Evolutionary conservation across 2,888 invertebrate species (phyloP).

Genomic region (Mesorhabditis sp.): DNA sequence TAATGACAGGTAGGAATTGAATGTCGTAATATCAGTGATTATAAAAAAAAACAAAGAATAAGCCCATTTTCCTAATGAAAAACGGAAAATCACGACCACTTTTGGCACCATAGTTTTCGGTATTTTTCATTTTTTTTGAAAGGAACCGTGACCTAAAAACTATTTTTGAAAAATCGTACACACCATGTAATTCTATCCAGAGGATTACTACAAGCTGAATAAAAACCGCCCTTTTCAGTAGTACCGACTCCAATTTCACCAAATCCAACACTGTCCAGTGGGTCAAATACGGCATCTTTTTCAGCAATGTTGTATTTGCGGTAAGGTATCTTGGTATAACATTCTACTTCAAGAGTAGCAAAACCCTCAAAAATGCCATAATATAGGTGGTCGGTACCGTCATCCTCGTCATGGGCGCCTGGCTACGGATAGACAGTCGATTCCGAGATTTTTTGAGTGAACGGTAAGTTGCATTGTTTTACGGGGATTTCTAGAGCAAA

Average conservation of each 20-base stretch:
- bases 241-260: not conserved
- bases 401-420: conserved; percentile 45
- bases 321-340: conserved; percentile 15
- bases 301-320: conserved; percentile 46
- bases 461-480: conserved; percentile 19
- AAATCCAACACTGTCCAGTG: conserved; percentile 16
- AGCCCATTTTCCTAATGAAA: too few species aligned
- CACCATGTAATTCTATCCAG: too few species aligned
- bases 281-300: conserved; percentile 46
- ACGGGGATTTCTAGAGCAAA: not conserved
- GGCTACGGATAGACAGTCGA: conserved; percentile 52
- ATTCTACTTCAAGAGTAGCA: not conserved
- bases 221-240: not conserved
- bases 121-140: too few species aligned
- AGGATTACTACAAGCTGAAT: too few species aligned
- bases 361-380: not conserved
- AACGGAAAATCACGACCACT: too few species aligned
- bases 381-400: conserved; percentile 47
- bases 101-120: too few species aligned
- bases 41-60: too few species aligned
- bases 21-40: too few species aligned
- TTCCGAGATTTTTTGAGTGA: conserved; percentile 56
- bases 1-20: too few species aligned
- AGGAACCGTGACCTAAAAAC: too few species aligned
- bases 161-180: too few species aligned